Evolutionary conservation across 92 coral and sea anemone genomes (phyloP).

Genomic region (Umimayanthus chanpuru): DNA sequence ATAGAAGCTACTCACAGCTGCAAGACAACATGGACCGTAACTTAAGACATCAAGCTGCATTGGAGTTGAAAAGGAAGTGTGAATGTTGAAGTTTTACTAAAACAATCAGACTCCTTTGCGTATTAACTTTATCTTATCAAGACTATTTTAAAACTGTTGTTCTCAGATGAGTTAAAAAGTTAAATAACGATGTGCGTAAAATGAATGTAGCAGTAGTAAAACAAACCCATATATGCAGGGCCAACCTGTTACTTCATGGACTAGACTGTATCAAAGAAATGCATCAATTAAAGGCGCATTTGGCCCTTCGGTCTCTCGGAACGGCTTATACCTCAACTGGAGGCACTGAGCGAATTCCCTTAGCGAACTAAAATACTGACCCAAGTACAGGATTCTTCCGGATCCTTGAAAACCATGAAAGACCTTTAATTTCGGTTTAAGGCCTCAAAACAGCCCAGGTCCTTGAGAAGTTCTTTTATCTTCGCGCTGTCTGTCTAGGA

Average conservation of each 20-base stretch:
- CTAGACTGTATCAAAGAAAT: neutral
- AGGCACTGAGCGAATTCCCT: neutral
- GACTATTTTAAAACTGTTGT: no score
- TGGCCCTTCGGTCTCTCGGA: neutral
- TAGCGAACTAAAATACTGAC: neutral
- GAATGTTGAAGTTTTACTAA: no score
- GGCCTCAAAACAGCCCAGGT: neutral
- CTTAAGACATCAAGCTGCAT: no score
- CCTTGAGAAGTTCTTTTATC: no score
- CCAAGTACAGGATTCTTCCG: neutral
- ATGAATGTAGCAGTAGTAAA: neutral
- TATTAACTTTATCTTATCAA: no score
- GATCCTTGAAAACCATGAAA: neutral
- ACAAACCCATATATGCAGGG: neutral
- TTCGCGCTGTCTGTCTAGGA: no score
- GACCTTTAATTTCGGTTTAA: neutral
- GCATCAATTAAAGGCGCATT: neutral
- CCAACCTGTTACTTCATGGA: neutral
- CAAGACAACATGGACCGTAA: no score
- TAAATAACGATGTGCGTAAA: no score
- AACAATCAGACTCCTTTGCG: no score
- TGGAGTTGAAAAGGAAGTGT: no score
- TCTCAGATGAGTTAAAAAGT: no score
- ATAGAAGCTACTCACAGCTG: no score
- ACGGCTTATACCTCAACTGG: neutral